Base-by-base conservation (phyloP, 2,113 vertebrate genomes). In the Merops nubicus region DNA sequence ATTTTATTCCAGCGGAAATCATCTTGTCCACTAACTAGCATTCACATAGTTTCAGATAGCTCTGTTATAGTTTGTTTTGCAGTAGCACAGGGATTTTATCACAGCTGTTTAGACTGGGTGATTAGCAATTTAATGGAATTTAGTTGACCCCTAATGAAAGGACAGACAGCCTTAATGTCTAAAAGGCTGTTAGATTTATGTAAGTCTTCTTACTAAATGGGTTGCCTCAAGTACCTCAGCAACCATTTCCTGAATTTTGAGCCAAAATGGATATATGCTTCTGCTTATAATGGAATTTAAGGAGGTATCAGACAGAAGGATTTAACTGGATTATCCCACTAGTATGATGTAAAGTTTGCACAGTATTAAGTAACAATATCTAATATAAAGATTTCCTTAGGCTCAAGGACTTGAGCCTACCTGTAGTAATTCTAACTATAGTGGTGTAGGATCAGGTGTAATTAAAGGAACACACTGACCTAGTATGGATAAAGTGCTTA, bases 91-190 rank as follows among this genome's bases (percentile, higher is more conserved):
- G 43, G 16, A 34, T 85, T 82, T 82, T 79, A 68, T 68, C n/a
- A 56, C 22, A 73, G 43, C 51, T 51, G 23, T 67, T 88, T 88
- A 64, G 17, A 48, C 16, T 60, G 33, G 4, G 43, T 79, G 51
- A 91, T 82, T 68, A 94, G 21, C 18, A 83, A 88, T 53, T 79
- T 88, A 94, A 85, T 88, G 57, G 23, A 28, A 83, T 88, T 93
- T 57, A 69, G 38, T 28, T 93, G 65, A 90, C 62, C 68, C 59
- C 72, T 90, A 96, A 95, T 69, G 33, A 91, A 91, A 63, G 38
- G 34, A 88, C 9, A 83, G n/a, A 77, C 60, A 81, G 38, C 6
- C 22, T 5, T n/a, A 74, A 50, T 48, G 33, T 12, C 74, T 89
- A 68, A 90, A 88, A 93, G 26, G 4, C 20, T 95, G 15, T 74